Evolutionary conservation across 2,113 vertebrate species (phyloP).

Genomic region (Balaeniceps rex): DNA sequence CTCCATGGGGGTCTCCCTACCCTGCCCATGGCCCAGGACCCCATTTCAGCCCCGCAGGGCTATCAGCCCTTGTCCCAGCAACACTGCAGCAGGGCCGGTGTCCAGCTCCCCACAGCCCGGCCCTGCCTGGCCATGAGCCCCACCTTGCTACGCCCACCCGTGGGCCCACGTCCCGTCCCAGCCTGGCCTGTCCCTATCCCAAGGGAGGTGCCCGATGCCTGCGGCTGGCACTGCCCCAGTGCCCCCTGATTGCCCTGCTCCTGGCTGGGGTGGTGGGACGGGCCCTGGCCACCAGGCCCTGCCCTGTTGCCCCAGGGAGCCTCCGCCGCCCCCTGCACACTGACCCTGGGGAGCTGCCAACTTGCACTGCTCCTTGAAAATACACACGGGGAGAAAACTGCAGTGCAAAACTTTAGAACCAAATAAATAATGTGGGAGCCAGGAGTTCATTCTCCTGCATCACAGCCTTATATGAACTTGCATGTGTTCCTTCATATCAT

Average conservation of each 20-base stretch:
- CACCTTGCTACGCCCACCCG: too few relatives aligned
- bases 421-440: not conserved
- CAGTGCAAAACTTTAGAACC: not conserved
- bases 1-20: too few relatives aligned
- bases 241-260: not conserved
- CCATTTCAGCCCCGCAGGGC: not conserved
- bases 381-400: not conserved
- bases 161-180: rapidly evolving
- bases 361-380: not conserved
- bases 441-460: not conserved
- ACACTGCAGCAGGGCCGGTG: rapidly evolving
- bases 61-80: not conserved
- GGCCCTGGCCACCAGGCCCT: not conserved
- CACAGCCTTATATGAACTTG: not conserved
- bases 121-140: not conserved
- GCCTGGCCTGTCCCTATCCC: not conserved
- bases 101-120: not conserved
- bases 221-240: not conserved
- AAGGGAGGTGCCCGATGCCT: rapidly evolving
- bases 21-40: not conserved
- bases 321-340: rapidly evolving
- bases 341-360: not conserved
- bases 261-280: not conserved
- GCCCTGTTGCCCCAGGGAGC: too few relatives aligned
- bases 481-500: not conserved